phyloP scores from a whole-genome alignment of 2,888 invertebrate genomes.

The Agrotis clavis region DNA sequence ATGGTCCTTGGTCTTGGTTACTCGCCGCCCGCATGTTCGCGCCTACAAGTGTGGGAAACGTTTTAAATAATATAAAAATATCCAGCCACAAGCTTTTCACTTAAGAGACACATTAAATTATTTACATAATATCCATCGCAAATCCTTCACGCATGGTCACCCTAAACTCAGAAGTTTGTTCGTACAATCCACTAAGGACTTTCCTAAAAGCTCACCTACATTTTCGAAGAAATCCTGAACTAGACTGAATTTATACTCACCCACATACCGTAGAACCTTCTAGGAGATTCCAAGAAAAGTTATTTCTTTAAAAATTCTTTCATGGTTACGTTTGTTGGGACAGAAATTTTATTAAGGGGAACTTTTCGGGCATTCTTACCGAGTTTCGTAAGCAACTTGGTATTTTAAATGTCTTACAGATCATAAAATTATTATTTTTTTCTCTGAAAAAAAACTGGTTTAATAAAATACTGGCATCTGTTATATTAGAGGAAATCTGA shows the following conservation, averaged over 20 bases:
- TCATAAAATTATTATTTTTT: too few species aligned
- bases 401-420: not conserved
- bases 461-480: too few species aligned
- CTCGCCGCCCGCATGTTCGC: too few species aligned
- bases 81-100: too few species aligned
- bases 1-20: too few species aligned
- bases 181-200: constrained; percentile 36
- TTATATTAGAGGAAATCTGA: too few species aligned
- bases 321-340: not conserved
- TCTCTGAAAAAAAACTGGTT: too few species aligned
- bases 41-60: too few species aligned
- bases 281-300: constrained; percentile 11
- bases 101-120: not conserved
- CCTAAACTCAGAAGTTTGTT: constrained; percentile 36
- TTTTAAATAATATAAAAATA: too few species aligned
- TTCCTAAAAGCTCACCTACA: constrained; percentile 56
- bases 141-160: constrained; percentile 2
- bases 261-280: constrained; percentile 13
- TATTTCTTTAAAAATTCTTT: constrained; percentile 35
- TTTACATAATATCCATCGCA: not conserved
- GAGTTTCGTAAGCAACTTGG: not conserved
- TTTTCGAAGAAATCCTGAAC: constrained; percentile 45
- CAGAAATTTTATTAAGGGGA: not conserved
- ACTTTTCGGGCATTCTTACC: not conserved
- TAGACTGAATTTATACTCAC: constrained; percentile 46